Base-by-base conservation (phyloP, 2,888 invertebrate species). In the Encarsia formosa region DNA sequence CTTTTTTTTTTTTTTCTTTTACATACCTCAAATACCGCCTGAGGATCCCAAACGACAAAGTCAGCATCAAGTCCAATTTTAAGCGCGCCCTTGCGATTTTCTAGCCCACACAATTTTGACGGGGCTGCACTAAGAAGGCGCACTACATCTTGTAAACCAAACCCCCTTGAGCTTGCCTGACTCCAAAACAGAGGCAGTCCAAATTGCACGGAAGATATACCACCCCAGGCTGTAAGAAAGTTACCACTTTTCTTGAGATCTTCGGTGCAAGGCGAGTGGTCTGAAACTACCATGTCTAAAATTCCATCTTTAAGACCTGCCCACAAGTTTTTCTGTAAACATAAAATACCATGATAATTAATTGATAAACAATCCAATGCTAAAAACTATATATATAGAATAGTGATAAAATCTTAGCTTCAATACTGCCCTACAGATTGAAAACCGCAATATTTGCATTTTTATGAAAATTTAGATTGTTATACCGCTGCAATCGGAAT, bases 171-270 rank as follows among this genome's bases (percentile, higher is more conserved):
- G 32, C 75, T 74, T 0, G 81, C 82, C 51, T 79, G 78, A 1
- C 84, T 86, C 87, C 87, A 88, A 54, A 86, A 80, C 43, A 86
- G 64, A 0, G 87, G 78, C 26, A 87, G 46, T 81, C 85, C 84
- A 67, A 86, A 83, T 67, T 87, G 87, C 20, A 87, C 73, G 0
- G 86, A 85, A 1, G 86, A 82, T 54, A 88, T 84, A 40, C 87
- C 87, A 24, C 86, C 86, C 85, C 86, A 86, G 23, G 87, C 86
- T 59, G 80, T 79, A 52, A 86, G 65, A 63, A 86, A 86, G 63
- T 86, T 79, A 23, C 81, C 81, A 40, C 79, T 75, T 18, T 65
- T 73, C 44, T 66, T 66, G 3, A 72, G 55, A 16, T 69, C 61
- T 13, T 64, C 63, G 1, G 67, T 57, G 62, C 73, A 58, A 1